Conservation (phyloP, 2,888 invertebrate species). For the Julus scanicus region DNA sequence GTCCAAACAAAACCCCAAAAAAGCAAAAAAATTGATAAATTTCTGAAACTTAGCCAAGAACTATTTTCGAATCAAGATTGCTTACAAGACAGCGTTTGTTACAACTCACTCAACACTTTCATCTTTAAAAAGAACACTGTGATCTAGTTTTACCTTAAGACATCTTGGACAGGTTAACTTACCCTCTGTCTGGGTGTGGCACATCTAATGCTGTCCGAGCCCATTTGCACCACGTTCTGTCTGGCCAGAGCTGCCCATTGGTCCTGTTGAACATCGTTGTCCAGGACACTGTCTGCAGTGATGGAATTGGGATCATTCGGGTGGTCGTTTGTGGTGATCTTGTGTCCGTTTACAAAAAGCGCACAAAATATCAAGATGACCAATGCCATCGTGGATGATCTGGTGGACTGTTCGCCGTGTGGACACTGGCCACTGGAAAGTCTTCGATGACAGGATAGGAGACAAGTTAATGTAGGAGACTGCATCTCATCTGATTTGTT, state of each 20-base stretch:
- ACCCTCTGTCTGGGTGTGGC: constrained; percentile 54
- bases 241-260: constrained; percentile 45
- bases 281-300: background rate
- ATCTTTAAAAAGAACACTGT: background rate
- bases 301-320: background rate
- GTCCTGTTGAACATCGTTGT: constrained; percentile 47
- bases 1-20: background rate
- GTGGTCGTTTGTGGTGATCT: background rate
- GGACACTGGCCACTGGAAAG: background rate
- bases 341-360: background rate
- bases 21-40: background rate
- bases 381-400: background rate
- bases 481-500: too few relatives aligned
- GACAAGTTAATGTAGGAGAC: background rate
- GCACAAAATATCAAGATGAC: background rate
- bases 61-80: background rate
- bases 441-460: background rate
- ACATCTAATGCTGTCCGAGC: constrained; percentile 52
- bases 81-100: background rate
- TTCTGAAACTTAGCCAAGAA: constrained; percentile 5
- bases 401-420: background rate
- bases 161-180: background rate
- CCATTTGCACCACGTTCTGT: constrained; percentile 47
- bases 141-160: background rate
- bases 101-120: background rate